Conservation (phyloP, 2,113 vertebrate species). For the Microtus richardsoni region DNA sequence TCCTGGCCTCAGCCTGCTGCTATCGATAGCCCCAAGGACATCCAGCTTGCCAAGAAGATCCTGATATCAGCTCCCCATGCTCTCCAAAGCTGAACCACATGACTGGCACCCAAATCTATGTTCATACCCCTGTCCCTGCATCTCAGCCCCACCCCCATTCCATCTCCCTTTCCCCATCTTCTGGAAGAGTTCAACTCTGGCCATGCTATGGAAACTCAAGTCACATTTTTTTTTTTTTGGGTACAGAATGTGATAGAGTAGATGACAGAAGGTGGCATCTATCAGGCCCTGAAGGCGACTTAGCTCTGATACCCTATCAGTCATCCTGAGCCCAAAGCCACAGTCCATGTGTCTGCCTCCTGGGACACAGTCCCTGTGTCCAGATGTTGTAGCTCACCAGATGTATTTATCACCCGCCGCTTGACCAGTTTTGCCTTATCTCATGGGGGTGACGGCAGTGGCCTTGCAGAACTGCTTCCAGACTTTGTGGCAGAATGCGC, state of each 20-base stretch:
- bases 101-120: neutral
- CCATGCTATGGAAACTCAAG: neutral
- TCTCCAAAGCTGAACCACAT: neutral
- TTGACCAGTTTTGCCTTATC: neutral
- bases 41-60: neutral
- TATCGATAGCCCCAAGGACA: neutral
- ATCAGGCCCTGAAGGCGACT: neutral
- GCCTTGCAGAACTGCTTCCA: neutral
- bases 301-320: neutral
- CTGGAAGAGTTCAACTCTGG: neutral
- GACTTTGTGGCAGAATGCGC: neutral
- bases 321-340: neutral
- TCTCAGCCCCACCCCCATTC: neutral
- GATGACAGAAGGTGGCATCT: neutral
- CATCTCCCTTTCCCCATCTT: neutral
- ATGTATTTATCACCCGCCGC: neutral
- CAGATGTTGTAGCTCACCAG: neutral
- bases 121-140: neutral
- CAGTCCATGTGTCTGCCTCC: no score
- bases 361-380: rapidly evolving
- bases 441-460: neutral
- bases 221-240: neutral
- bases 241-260: neutral
- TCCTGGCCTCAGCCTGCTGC: neutral
- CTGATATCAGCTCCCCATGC: neutral